Base-by-base conservation (phyloP, 2,888 invertebrate genomes). In the Nomada ruficornis region DNA sequence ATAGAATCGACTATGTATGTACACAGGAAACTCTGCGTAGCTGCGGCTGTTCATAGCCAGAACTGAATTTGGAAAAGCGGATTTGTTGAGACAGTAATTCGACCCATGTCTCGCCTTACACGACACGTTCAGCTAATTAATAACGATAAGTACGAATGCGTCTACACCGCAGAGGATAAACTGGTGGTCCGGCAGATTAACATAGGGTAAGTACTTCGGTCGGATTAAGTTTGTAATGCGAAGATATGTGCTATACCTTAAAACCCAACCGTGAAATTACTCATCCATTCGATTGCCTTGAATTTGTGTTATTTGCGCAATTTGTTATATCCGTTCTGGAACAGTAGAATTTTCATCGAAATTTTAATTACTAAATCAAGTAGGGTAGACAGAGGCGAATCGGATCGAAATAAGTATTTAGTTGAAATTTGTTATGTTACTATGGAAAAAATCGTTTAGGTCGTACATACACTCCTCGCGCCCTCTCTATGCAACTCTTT, bases 111-210 rank as follows among this genome's bases (percentile, higher is more conserved):
- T 87, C 62, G 79, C 85, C 84, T 86, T 85, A 78, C 77, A 74
- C 86, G 88, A 86, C 84, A 83, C 88, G 84, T 86, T 88, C 88
- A 71, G 82, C 87, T 91, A 91, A 92, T 92, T 92, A 90, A 91
- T 91, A 92, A 91, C 91, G 91, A 92, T 92, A 92, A 92, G 91
- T 91, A 92, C 91, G 90, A 91, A 91, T 91, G 90, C 88, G 92
- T 92, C 91, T 90, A 88, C 87, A 92, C 92, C 92, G 85, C 92
- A 92, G 84, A 86, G 91, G 91, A 89, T 91, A 90, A 92, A 90
- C 88, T 85, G 80, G 88, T 73, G 87, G 86, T 82, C 77, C 77
- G 65, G 79, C 84, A 82, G 83, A 84, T 84, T 87, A 82, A 85
- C 80, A 69, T 71, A 82, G 80, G 82, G 80, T 70, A 86, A 85